phyloP scores from a whole-genome alignment of 2,888 invertebrate genomes.

The Campoplex nolae region DNA sequence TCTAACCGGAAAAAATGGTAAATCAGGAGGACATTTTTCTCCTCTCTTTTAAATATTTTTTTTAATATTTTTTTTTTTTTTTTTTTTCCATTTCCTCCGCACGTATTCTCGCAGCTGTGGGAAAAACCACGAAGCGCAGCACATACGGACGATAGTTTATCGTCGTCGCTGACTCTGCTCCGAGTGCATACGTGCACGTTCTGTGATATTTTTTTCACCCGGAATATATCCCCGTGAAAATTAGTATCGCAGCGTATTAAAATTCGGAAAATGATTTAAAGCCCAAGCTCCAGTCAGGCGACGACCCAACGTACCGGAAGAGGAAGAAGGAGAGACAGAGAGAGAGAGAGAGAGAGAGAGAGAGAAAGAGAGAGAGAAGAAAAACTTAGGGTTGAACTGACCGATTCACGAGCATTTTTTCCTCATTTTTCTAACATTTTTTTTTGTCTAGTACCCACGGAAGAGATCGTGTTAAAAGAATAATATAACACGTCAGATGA shows the following conservation, averaged over 20 bases:
- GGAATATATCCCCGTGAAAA: constrained; percentile 52
- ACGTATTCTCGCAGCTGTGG: constrained; percentile 51
- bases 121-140: constrained; percentile 46
- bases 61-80: constrained; percentile 35
- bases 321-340: neutral
- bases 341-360: neutral
- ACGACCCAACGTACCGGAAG: constrained; percentile 2
- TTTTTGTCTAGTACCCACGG: neutral
- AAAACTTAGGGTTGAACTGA: constrained; percentile 4
- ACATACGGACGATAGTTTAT: constrained; percentile 55
- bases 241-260: constrained; percentile 66
- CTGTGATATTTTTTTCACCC: constrained; percentile 33
- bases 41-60: constrained; percentile 15
- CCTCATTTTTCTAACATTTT: neutral
- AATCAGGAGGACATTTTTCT: constrained; percentile 44
- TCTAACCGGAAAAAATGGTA: constrained; percentile 35
- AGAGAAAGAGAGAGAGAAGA: neutral
- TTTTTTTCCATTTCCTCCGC: constrained; percentile 35
- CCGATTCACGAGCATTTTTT: constrained; percentile 26
- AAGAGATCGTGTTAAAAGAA: constrained; percentile 14
- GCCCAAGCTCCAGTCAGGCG: constrained; percentile 20
- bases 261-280: constrained; percentile 63
- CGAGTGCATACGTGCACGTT: constrained; percentile 32
- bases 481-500: constrained; percentile 13
- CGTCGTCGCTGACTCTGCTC: constrained; percentile 46